phyloP scores from a whole-genome alignment of 2,797 vertebrate genomes.

The Tapera naevia region DNA sequence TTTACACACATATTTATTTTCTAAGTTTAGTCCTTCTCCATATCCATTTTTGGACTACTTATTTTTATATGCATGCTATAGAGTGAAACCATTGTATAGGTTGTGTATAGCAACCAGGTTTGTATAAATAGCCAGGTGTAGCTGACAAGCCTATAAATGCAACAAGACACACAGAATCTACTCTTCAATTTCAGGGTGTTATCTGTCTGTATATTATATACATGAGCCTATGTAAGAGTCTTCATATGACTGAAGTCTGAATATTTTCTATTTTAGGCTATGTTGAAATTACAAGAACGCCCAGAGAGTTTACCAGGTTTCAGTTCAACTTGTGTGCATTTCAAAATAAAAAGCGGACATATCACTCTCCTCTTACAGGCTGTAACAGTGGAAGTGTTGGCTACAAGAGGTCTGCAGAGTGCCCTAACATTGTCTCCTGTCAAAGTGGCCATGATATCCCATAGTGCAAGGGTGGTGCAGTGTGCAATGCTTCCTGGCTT shows the following conservation, averaged over 20 bases:
- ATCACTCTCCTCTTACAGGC: no score
- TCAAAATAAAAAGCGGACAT: not conserved
- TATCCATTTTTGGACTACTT: not conserved
- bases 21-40: not conserved
- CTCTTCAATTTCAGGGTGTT: not conserved
- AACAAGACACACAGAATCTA: not conserved
- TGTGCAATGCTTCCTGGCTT: not conserved
- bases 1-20: not conserved
- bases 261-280: not conserved
- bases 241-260: not conserved
- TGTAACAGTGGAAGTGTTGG: not conserved
- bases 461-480: fast-evolving
- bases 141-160: not conserved
- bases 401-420: no score
- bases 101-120: not conserved
- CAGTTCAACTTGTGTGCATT: not conserved
- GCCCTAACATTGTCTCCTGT: fast-evolving
- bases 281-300: not conserved
- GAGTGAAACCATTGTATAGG: not conserved
- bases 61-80: not conserved
- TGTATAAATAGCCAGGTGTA: no score
- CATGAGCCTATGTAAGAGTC: not conserved
- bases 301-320: not conserved
- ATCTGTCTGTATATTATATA: not conserved
- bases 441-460: not conserved